Evolutionary conservation across 1,140 invertebrate genomes (phyloP), one percentile per base, ranked within the genome.

Genomic region (Zaprionus africanus): DNA sequence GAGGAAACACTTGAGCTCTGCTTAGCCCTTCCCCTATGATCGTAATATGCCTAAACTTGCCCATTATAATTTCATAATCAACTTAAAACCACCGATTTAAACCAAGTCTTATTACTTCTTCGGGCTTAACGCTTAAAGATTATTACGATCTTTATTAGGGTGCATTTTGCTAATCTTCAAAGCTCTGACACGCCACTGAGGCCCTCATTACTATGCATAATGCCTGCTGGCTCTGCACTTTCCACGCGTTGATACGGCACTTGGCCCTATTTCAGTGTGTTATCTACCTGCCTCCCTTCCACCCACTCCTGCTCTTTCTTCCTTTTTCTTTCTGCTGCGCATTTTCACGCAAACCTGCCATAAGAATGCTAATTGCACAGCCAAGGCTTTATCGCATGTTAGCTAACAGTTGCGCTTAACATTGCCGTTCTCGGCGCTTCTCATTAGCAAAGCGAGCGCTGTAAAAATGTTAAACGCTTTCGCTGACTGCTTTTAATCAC

Each of bases 351-450:
- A 24, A 63, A 64, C 49, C 28, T 51, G 28, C 62, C 61, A 80
- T 58, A 46, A 51, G 46, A 46, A 46, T 46, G 41, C n/a, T 46
- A 46, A 46, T 46, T 46, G 6, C 41, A 9, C n/a, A 46, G n/a
- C 7, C 19, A 2, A 22, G 6, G 54, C 41, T 6, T 9, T 11
- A 64, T 83, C 19, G 77, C 81, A 79, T 83, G 72, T 70, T 70
- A 28, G 38, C 19, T 61, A 66, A 43, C 57, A 78, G 69, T 78
- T 78, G 49, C 26, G 53, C 31, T 59, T 64, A 53, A 64, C 36
- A 68, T 60, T 26, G 12, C 59, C 53, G 4, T 51, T 65, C 74
- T 68, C 26, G 1, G 68, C 60, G 59, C 51, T 71, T 66, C 71
- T 76, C 76, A 73, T 6, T 11, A 11, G 31, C 31, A 34, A 34